Base-by-base conservation (phyloP, 1,140 invertebrate genomes). In the Papilio polytes region DNA sequence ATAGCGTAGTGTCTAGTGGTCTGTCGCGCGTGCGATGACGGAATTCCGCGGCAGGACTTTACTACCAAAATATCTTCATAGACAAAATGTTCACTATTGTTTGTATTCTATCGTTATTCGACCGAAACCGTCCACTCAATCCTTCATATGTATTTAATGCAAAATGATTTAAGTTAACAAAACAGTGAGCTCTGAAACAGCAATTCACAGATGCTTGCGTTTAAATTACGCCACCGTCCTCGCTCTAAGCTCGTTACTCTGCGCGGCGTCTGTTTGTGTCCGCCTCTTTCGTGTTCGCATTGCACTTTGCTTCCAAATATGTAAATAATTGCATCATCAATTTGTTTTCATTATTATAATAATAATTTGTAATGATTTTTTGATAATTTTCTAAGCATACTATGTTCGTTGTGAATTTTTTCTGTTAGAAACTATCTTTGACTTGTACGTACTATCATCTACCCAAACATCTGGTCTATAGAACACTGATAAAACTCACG, bases 131-230 rank as follows among this genome's bases (percentile, higher is more conserved):
- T 15, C 63, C 26, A 36, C 3, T 66, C 2, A 13, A 66, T 66
- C 63, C 22, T 13, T 12, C 22, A 10, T 66, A 66, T 66, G 22
- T 66, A 31, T 36, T 66, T 66, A 66, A 66, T 66, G 63, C 63
- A 66, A 36, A 66, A 66, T 66, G 63, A 66, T 66, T 66, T 66
- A 66, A 66, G 59, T 66, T 66, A 66, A 66, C 63, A 66, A 66
- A 66, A 26, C 63, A 66, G 63, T 66, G 12, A 66, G 63, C 63
- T 66, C 63, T 66, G 63, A 66, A 66, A 66, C 63, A 66, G 63
- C 63, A 66, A 66, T 66, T 66, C 63, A 66, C 63, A 66, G 63
- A 66, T 66, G 22, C 63, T 66, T 66, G 63, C 63, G 26, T 66
- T 66, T 66, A 66, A 66, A 66, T 66, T 66, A 66, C 63, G 63